A percentile compares a stretch with the other conserved stretches of the same genome.
phyloP scores from a whole-genome alignment of 2,113 vertebrate genomes.

The Trematomus loennbergii region DNA sequence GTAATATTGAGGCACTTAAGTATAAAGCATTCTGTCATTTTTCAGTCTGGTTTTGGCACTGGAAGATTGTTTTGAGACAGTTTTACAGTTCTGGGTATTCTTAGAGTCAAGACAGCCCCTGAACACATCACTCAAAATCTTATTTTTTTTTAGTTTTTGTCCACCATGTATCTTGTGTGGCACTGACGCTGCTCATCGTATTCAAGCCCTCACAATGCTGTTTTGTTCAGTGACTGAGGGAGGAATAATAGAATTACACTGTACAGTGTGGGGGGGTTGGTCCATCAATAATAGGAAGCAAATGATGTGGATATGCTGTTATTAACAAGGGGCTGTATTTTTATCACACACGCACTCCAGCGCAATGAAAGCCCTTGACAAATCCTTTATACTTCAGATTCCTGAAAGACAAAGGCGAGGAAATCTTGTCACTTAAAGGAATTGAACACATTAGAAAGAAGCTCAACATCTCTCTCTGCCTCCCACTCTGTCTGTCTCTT shows the following conservation, averaged over 20 bases:
- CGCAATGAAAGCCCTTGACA: slow-evolving; percentile 69
- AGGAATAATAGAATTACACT: slow-evolving; percentile 65
- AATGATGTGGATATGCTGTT: slow-evolving; percentile 67
- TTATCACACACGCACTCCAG: slow-evolving; percentile 64
- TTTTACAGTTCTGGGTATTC: slow-evolving; percentile 29
- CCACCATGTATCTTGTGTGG: slow-evolving; percentile 58
- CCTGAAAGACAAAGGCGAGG: slow-evolving; percentile 62
- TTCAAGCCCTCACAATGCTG: slow-evolving; percentile 53
- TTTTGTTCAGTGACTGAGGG: slow-evolving; percentile 71
- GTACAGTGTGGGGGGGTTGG: slow-evolving; percentile 64
- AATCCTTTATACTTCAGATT: slow-evolving; percentile 73
- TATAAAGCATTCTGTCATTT: slow-evolving; percentile 75
- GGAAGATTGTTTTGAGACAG: slow-evolving; percentile 33
- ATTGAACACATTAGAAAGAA: slow-evolving; percentile 37
- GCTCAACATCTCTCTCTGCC: slow-evolving; percentile 48
- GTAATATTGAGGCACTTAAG: slow-evolving; percentile 50
- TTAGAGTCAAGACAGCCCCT: slow-evolving; percentile 35
- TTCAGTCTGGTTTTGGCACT: slow-evolving; percentile 31
- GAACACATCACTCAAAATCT: slow-evolving; percentile 48
- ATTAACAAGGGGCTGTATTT: slow-evolving; percentile 74
- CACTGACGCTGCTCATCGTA: slow-evolving; percentile 34
- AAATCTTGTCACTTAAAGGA: slow-evolving; percentile 61
- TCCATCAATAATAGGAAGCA: slow-evolving; percentile 70
- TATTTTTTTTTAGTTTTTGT: slow-evolving; percentile 54
- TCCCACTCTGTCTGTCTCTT: slow-evolving; percentile 15